These are phyloP conservation scores for Danionella cerebrum DNA, from an alignment of 2,113 vertebrate genomes.

Conservation along the genomic window DNA sequence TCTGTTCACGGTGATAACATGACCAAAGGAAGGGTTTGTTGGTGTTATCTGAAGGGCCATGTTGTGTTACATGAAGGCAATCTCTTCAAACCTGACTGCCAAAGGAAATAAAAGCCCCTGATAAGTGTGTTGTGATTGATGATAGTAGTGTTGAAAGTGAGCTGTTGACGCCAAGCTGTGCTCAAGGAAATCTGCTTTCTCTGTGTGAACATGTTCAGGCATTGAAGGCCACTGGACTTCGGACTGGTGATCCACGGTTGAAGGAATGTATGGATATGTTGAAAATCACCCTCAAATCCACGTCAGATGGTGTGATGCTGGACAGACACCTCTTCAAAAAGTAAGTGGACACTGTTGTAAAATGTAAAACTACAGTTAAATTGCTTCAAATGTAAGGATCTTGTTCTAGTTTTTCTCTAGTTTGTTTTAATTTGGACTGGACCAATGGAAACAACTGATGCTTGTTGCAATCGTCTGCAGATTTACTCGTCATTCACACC, in stretches of 20 bases:
- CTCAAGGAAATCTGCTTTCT: not conserved
- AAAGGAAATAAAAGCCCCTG: not conserved
- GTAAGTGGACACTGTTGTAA: constrained; percentile 57
- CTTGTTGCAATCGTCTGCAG: too few species aligned
- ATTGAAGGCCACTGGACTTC: constrained; percentile 90
- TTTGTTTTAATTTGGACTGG: too few species aligned
- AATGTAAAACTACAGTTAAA: too few species aligned
- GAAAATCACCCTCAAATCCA: constrained; percentile 83
- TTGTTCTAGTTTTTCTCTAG: too few species aligned
- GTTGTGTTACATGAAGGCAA: not conserved
- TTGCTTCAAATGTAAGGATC: too few species aligned
- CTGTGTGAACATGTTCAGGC: constrained; percentile 62
- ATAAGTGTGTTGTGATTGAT: not conserved
- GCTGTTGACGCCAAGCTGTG: not conserved
- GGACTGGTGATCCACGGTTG: constrained; percentile 87
- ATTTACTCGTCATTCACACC: too few species aligned
- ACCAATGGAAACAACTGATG: too few species aligned
- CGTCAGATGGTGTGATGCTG: constrained; percentile 87
- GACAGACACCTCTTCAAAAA: constrained; percentile 96
- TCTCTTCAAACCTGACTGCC: not conserved
- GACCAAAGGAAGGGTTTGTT: not conserved
- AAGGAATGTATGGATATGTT: constrained; percentile 98
- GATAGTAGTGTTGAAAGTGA: not conserved
- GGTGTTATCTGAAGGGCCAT: not conserved
- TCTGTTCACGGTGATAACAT: not conserved